Conservation (phyloP, 1,140 invertebrate genomes). For the Platyscapa corneri region DNA sequence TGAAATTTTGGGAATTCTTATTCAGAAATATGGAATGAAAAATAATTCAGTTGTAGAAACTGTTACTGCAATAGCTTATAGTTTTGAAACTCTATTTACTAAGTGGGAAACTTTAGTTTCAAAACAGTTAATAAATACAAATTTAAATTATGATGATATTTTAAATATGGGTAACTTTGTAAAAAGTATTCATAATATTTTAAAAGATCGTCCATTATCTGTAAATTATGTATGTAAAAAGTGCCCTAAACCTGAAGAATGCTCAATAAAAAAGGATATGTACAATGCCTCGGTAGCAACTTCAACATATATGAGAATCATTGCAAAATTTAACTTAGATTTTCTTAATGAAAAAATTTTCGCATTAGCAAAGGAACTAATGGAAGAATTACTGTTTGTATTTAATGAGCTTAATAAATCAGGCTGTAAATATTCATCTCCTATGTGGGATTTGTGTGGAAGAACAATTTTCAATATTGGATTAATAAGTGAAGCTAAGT, state of each 20-base stretch:
- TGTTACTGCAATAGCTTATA: conserved; percentile 40
- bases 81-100: conserved; percentile 53
- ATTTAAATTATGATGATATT: conserved; percentile 36
- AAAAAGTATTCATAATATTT: conserved; percentile 33
- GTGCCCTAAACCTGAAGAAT: conserved; percentile 29
- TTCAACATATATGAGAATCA: conserved; percentile 48
- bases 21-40: conserved; percentile 35
- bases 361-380: conserved; percentile 33
- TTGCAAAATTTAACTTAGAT: conserved; percentile 49
- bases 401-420: conserved; percentile 53
- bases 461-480: conserved; percentile 59
- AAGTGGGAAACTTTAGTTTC: conserved; percentile 57
- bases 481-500: conserved; percentile 53
- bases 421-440: conserved; percentile 56
- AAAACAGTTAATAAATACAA: conserved; percentile 46
- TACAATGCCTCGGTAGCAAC: conserved; percentile 51
- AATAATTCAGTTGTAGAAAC: conserved; percentile 47
- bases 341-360: conserved; percentile 49
- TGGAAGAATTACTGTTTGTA: conserved; percentile 50
- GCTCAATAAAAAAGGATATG: conserved; percentile 55
- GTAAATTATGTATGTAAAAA: conserved; percentile 42
- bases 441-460: conserved; percentile 55
- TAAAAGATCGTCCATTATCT: conserved; percentile 39
- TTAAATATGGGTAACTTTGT: conserved; percentile 37
- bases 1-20: conserved; percentile 39